Conservation (phyloP, 2,797 vertebrate genomes). For the Perodicticus potto region DNA sequence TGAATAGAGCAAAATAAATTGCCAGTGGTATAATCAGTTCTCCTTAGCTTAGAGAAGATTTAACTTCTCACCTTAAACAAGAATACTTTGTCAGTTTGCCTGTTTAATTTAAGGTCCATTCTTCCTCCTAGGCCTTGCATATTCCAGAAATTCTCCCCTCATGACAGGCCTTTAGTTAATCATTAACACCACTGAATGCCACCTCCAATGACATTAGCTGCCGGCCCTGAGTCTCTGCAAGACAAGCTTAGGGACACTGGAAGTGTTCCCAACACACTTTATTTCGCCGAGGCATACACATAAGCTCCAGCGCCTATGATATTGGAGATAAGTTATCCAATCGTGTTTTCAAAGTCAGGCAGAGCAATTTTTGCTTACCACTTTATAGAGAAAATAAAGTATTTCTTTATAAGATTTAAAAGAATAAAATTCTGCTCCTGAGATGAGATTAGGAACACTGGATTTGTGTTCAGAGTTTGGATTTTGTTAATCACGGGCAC, state of each 20-base stretch:
- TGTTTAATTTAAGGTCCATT: conserved; percentile 23
- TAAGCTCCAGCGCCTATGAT: neutral
- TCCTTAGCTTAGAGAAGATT: neutral
- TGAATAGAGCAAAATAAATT: conserved; percentile 3
- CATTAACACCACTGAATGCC: neutral
- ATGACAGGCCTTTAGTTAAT: neutral
- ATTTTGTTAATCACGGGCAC: neutral
- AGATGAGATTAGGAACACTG: neutral
- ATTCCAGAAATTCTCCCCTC: conserved; percentile 4
- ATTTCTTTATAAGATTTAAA: conserved; percentile 41
- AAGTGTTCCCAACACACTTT: neutral
- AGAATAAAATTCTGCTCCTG: conserved; percentile 14
- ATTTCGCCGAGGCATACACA: neutral
- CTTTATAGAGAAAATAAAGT: conserved; percentile 25
- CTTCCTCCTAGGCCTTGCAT: neutral
- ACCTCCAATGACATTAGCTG: neutral
- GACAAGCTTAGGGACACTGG: neutral
- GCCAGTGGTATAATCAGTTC: neutral
- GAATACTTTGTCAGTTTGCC: neutral
- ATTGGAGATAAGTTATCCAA: conserved; percentile 20
- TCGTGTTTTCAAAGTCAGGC: neutral
- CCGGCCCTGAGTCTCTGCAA: neutral
- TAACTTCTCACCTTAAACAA: neutral
- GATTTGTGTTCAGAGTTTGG: neutral
- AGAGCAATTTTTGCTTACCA: neutral